Evolutionary conservation across 2,797 vertebrate species (phyloP), one percentile per base, ranked within the genome.

Genomic region (Notolepis coatsorum): DNA sequence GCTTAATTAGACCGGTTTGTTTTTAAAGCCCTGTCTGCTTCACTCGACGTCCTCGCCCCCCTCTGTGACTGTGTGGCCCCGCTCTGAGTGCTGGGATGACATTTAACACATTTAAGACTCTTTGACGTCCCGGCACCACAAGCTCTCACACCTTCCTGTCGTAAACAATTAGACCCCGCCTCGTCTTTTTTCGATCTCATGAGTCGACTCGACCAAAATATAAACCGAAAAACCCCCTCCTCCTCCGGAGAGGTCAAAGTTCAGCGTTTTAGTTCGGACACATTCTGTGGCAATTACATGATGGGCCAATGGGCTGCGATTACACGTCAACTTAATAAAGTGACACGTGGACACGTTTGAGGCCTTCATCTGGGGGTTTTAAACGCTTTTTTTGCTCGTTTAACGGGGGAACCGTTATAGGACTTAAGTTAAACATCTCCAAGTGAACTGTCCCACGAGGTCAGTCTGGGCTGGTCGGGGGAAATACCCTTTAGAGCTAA

Each of bases 1-100:
- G n/a, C 57, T 57, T 63, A 60, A 7, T 64, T 50, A 60, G 56
- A 38, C 33, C 27, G 58, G 17, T 65, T 71, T 68, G 62, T 46
- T 69, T 77, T 51, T 27, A 25, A 31, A 4, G 41, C 52, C 35
- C 4, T 31, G 20, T n/a, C 20, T 15, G n/a, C 25, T 17, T 30
- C 18, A 47, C 23, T 42, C n/a, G 41, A 70, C 60, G 28, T 64
- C 48, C 52, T 66, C 42, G 35, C 57, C 47, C 47, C 57, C 47
- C 47, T 10, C 25, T 24, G 47, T 2, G 4, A 59, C 54, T 46
- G 38, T 47, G 30, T 3, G 65, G n/a, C n/a, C n/a, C n/a, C n/a
- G n/a, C n/a, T n/a, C 41, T 48, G 17, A 52, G 23, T 3, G 42
- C 25, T 49, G 10, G 15, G 47, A 57, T 58, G 52, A 49, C 67